Evolutionary conservation across 2,113 vertebrate species (phyloP), one percentile per base, ranked within the genome.

Genomic region (Coryphaenoides rupestris): DNA sequence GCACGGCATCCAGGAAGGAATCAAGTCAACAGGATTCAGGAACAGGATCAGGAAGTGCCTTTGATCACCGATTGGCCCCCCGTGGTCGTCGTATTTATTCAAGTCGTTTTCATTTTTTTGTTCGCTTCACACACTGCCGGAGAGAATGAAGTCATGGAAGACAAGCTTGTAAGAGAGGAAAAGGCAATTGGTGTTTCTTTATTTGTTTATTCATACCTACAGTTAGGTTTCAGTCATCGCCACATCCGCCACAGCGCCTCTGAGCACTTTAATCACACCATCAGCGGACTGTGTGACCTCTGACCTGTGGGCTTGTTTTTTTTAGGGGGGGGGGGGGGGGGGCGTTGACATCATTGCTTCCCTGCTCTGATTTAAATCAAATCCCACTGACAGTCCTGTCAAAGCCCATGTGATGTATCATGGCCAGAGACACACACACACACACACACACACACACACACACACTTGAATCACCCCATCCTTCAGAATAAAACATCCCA

Each of bases 331-430:
- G 65, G 16, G 55, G 62, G 65, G 62, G 19, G 53, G 72, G 67
- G 17, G 58, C 66, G 79, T 75, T 74, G 66, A 80, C 75, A 73
- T 67, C 65, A 63, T 61, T 68, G 55, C 70, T 60, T 73, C 67
- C 66, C 63, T 77, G 77, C 67, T 66, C 63, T 77, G 77, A 82
- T 81, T 75, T 83, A 78, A 86, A 87, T 87, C 59, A 47, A 78
- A 83, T 87, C 68, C 58, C 16, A 16, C 47, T n/a, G 47, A 50
- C 47, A 50, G 47, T n/a, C 47, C 47, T 2, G 47, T n/a, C 47
- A 50, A 50, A 40, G 9, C 33, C 33, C 33, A 40, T 12, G 7
- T 40, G 33, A 40, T 40, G 33, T 12, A 40, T 60, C 70, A 66
- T 54, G 65, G 55, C 74, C 21, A 54, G 23, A 62, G 58, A 77